A percentile compares a stretch with the other conserved stretches of the same genome.
These are phyloP conservation scores for Hylaeus volcanicus DNA, from an alignment of 1,140 invertebrate species.

Conservation along the genomic window DNA sequence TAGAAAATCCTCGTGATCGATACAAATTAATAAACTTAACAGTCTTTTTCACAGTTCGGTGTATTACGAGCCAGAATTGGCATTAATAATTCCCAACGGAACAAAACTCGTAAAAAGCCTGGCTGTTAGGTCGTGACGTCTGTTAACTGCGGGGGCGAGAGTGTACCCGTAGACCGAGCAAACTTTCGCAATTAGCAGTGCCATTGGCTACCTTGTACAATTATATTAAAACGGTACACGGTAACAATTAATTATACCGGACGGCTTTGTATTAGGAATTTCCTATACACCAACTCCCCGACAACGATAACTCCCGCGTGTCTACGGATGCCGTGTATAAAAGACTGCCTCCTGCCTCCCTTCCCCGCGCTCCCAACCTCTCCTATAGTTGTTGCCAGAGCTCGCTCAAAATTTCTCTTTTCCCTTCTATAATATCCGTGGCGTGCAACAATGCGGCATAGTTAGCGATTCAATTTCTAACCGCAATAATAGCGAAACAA, in stretches of 20 bases:
- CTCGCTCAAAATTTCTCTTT: constrained; percentile 47
- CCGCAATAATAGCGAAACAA: constrained; percentile 25
- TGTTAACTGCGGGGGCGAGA: constrained; percentile 28
- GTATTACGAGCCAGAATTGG: neutral
- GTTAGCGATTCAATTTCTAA: constrained; percentile 54
- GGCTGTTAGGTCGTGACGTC: constrained; percentile 28
- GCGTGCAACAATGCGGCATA: constrained; percentile 33
- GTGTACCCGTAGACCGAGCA: constrained; percentile 12
- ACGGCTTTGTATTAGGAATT: constrained; percentile 56
- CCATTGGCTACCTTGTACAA: constrained; percentile 51
- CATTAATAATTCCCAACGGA: neutral
- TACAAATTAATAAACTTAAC: too few species aligned
- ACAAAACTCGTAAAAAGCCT: neutral
- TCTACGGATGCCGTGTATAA: constrained; percentile 29
- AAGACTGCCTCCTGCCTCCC: neutral
- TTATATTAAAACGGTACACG: constrained; percentile 63
- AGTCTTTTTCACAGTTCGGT: too few species aligned
- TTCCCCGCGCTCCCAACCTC: constrained; percentile 9
- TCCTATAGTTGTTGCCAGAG: neutral
- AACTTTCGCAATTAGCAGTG: constrained; percentile 65
- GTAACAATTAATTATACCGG: constrained; percentile 60
- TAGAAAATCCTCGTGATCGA: too few species aligned
- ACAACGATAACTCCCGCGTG: constrained; percentile 31
- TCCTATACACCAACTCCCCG: constrained; percentile 27
- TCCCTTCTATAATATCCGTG: neutral